phyloP scores from a whole-genome alignment of 2,888 invertebrate species.

The Ectropis crepuscularia region DNA sequence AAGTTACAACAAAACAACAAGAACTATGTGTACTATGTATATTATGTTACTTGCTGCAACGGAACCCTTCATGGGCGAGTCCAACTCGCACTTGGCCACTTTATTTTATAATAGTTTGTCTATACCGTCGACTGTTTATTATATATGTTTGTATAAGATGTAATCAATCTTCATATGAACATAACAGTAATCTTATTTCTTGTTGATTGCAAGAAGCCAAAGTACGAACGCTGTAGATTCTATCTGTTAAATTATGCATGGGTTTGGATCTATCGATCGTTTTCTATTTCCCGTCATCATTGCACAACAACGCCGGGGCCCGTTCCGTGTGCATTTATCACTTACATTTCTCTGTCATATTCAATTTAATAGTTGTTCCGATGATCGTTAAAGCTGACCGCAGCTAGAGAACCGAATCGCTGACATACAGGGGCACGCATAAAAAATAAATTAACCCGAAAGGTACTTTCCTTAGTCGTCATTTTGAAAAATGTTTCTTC shows the following conservation, averaged over 20 bases:
- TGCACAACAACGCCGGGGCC: conserved; percentile 55
- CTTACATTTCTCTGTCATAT: conserved; percentile 62
- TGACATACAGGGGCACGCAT: too few species aligned
- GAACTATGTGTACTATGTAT: too few species aligned
- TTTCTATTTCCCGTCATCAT: conserved; percentile 54
- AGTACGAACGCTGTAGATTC: conserved; percentile 30
- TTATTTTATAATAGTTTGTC: conserved; percentile 14
- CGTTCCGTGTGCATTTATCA: conserved; percentile 61
- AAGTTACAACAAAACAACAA: too few species aligned
- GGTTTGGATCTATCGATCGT: conserved; percentile 47
- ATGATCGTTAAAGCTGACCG: conserved; percentile 61
- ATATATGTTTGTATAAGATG: conserved; percentile 2
- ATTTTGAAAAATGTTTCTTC: too few species aligned
- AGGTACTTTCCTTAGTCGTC: too few species aligned
- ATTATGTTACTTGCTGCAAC: too few species aligned
- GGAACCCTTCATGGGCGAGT: too few species aligned
- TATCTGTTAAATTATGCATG: conserved; percentile 51
- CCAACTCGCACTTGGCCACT: too few species aligned
- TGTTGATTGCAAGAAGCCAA: conserved; percentile 18
- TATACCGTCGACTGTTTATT: conserved; percentile 8
- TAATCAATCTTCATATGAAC: conserved; percentile 16
- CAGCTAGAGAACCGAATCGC: conserved; percentile 39
- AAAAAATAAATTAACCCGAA: too few species aligned
- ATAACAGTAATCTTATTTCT: conserved; percentile 20
- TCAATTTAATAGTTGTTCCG: conserved; percentile 60